phyloP scores from a whole-genome alignment of 2,888 invertebrate species.

The Noctua fimbriata region DNA sequence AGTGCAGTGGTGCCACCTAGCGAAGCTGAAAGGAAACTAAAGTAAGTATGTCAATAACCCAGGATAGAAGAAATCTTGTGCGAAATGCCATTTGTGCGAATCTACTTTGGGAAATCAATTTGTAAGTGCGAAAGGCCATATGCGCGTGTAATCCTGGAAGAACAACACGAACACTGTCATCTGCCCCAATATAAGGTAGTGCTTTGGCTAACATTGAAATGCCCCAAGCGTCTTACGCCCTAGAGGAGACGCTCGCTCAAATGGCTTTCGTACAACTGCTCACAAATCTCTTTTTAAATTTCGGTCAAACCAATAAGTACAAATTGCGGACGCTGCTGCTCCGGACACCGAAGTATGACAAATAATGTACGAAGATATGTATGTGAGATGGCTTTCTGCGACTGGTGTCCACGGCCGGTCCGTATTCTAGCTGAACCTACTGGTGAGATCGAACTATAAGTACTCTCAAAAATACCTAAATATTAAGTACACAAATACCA shows the following conservation, averaged over 20 bases:
- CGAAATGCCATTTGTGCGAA: background rate
- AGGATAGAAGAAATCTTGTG: background rate
- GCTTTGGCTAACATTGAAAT: background rate
- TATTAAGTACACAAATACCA: background rate
- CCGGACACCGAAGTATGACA: background rate
- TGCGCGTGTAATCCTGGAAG: background rate
- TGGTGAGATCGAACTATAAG: background rate
- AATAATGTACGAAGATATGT: background rate
- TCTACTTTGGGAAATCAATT: background rate
- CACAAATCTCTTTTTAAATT: background rate
- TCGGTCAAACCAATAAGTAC: background rate
- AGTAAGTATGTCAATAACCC: background rate
- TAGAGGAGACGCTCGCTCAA: background rate
- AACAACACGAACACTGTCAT: background rate
- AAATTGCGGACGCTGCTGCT: background rate
- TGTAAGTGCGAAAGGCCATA: background rate
- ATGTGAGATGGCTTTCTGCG: background rate
- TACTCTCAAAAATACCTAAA: background rate
- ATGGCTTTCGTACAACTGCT: background rate
- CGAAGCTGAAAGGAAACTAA: constrained; percentile 78
- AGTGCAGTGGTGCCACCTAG: constrained; percentile 87
- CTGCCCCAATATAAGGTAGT: background rate
- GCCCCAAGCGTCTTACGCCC: background rate
- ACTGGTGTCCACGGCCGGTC: background rate
- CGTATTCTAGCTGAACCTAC: background rate